Evolutionary conservation across 2,797 vertebrate genomes (phyloP).

Genomic region (Hydrophis major): DNA sequence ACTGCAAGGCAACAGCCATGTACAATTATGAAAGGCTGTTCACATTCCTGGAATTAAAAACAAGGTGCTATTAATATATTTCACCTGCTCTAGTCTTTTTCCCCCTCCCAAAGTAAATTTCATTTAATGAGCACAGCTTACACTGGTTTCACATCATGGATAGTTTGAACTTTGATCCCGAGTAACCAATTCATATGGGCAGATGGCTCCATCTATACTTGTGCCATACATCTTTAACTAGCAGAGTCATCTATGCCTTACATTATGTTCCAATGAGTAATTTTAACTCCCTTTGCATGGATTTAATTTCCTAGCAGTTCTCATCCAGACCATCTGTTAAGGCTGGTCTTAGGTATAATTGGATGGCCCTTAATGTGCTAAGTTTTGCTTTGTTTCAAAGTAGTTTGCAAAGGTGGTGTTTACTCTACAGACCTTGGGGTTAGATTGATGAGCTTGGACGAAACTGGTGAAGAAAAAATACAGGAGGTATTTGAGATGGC

Average conservation of each 20-base stretch:
- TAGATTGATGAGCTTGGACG: slow-evolving; percentile 43
- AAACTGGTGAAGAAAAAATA: slow-evolving; percentile 52
- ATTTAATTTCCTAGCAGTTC: slow-evolving; percentile 27
- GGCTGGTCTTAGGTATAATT: slow-evolving; percentile 12
- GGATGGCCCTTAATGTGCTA: slow-evolving; percentile 23
- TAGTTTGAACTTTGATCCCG: neutral
- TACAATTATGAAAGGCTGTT: neutral
- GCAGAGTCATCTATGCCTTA: slow-evolving; percentile 27
- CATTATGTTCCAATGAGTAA: neutral
- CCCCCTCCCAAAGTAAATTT: neutral
- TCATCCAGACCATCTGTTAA: slow-evolving; percentile 33
- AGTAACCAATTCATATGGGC: slow-evolving; percentile 22
- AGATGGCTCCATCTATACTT: neutral
- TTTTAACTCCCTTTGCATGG: slow-evolving; percentile 16
- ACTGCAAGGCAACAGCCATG: slow-evolving; percentile 43
- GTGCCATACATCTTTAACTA: neutral
- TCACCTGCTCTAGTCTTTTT: neutral
- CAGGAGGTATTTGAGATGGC: slow-evolving; percentile 57
- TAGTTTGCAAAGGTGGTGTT: slow-evolving; percentile 30
- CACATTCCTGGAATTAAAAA: neutral
- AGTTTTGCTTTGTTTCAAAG: slow-evolving; percentile 35
- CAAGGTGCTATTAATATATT: neutral
- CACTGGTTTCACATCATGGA: neutral
- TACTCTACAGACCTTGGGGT: slow-evolving; percentile 40
- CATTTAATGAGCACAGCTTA: slow-evolving; percentile 24